Base-by-base conservation (phyloP, 1,140 invertebrate species). In the Drosophila oshimai region DNA sequence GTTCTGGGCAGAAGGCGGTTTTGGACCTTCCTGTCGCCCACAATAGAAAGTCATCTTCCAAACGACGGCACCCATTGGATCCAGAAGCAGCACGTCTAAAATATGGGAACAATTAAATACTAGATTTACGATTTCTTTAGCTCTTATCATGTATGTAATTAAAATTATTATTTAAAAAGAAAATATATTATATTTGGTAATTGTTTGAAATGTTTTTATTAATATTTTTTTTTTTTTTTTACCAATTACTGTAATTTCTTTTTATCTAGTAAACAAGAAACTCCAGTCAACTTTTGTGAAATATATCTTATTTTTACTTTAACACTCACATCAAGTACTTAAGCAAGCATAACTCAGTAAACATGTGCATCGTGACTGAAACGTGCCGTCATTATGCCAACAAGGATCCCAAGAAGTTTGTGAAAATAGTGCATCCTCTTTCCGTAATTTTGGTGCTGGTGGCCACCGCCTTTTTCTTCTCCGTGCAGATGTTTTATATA, bases 1-100 rank as follows among this genome's bases (percentile, higher is more conserved):
- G 93, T 95, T 2, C 93, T 97, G 86, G 97, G 96, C 9, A 91
- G 93, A 26, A 94, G 92, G 24, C 97, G 95, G 95, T 94, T 95
- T 60, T 91, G 95, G 39, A 93, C 93, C 1, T 94, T 95, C 91
- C 22, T 97, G 1, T 94, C 94, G 78, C 96, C 97, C 2, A 95
- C 96, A 80, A 91, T 97, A 20, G 60, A 91, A n/a, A 97, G 96
- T 47, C 92, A 94, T 36, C 92, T 97, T 54, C 94, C 94, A 10
- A 93, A 94, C 31, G 93, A 97, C 93, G 97, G 96, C 18, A 88
- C 95, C 15, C 24, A 61, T 5, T 62, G 58, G 58, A 1, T 1
- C 1, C 9, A 34, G 2, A 55, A 37, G 15, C 31, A 61, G 20
- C 17, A 47, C 1, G 62, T 28, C 2, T 50, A 29, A 10, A 7